These are phyloP conservation scores for Adoxophyes honmai DNA, from an alignment of 1,140 invertebrate genomes.

Conservation along the genomic window DNA sequence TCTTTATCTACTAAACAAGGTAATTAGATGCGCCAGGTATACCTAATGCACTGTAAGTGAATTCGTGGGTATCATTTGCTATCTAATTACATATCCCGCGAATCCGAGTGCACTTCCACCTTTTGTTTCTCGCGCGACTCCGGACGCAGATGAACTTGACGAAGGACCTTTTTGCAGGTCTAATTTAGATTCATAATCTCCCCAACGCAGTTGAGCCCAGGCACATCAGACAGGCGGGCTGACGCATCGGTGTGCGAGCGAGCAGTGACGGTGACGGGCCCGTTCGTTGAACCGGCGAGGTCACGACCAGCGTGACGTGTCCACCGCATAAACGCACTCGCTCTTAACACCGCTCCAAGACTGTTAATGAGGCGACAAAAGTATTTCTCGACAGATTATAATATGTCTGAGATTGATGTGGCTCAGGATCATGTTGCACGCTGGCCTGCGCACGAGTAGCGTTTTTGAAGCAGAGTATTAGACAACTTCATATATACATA, in stretches of 20 bases:
- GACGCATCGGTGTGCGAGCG: conserved; percentile 37
- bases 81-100: no score
- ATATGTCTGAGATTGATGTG: no score
- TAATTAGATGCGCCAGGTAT: conserved; percentile 8
- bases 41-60: background rate
- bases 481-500: no score
- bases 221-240: conserved; percentile 17
- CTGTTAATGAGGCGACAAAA: background rate
- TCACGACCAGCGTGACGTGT: conserved; percentile 53
- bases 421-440: no score
- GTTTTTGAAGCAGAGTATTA: no score
- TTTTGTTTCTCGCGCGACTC: no score
- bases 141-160: conserved; percentile 13
- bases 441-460: no score
- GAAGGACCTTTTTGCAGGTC: conserved; percentile 16
- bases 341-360: conserved; percentile 22
- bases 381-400: no score
- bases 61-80: no score
- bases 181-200: conserved; percentile 2
- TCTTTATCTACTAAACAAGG: conserved; percentile 1
- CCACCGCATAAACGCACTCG: conserved; percentile 21
- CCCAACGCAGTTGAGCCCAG: background rate
- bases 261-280: conserved; percentile 40
- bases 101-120: no score
- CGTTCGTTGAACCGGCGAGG: conserved; percentile 63